A percentile compares a stretch with the other conserved stretches of the same genome.
phyloP scores from a whole-genome alignment of 2,888 invertebrate species.

The Caenorhabditis plicata region DNA sequence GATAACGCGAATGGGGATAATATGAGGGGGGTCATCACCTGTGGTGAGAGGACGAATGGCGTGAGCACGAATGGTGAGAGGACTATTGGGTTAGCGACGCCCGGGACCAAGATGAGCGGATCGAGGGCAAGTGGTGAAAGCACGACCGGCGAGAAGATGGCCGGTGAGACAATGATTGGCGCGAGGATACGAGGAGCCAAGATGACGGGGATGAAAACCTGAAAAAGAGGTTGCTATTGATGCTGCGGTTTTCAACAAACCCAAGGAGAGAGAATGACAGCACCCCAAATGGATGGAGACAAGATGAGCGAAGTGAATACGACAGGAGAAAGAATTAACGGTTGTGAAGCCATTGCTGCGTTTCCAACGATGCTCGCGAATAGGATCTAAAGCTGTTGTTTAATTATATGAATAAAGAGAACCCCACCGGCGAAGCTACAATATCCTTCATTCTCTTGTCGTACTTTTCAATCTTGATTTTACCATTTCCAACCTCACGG shows the following conservation, averaged over 20 bases:
- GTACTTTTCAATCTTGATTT: neutral
- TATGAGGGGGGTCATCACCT: slow-evolving; percentile 50
- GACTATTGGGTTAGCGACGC: slow-evolving; percentile 39
- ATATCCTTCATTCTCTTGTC: slow-evolving; percentile 34
- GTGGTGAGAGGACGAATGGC: slow-evolving; percentile 46
- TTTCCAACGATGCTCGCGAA: slow-evolving; percentile 12
- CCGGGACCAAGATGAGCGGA: slow-evolving; percentile 50
- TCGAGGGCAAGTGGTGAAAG: slow-evolving; percentile 42
- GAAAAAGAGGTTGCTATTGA: neutral
- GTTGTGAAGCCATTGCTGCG: slow-evolving; percentile 24
- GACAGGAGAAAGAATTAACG: slow-evolving; percentile 27
- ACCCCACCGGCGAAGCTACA: slow-evolving; percentile 29
- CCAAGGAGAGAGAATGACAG: slow-evolving; percentile 49
- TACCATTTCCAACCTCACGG: neutral
- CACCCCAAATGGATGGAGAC: slow-evolving; percentile 33
- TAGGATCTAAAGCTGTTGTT: slow-evolving; percentile 7
- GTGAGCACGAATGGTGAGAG: slow-evolving; percentile 33
- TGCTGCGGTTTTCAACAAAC: neutral
- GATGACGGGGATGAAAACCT: slow-evolving; percentile 47
- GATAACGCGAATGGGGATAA: slow-evolving; percentile 43
- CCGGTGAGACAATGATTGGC: slow-evolving; percentile 48
- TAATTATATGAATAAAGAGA: neutral
- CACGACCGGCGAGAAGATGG: slow-evolving; percentile 47
- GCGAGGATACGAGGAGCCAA: slow-evolving; percentile 28
- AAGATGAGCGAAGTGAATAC: slow-evolving; percentile 27